Percentiles rank a stretch among this genome's conserved stretches.
Evolutionary conservation across 2,797 vertebrate genomes (phyloP).

Genomic region (Cyprinella venusta): DNA sequence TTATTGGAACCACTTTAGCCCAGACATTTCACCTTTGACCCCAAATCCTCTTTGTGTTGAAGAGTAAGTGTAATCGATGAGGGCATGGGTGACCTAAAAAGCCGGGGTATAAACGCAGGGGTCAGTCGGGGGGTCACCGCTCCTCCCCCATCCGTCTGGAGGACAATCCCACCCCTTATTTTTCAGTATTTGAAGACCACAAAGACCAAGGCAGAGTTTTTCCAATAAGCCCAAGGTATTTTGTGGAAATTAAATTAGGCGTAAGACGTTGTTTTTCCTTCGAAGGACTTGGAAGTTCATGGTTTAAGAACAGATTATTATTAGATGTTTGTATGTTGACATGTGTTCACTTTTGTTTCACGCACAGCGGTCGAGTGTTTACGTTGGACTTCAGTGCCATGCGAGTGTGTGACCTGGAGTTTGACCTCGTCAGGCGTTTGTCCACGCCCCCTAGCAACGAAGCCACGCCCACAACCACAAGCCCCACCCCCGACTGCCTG

Average conservation of each 20-base stretch:
- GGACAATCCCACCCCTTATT: not conserved
- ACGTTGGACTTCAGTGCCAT: constrained; percentile 90
- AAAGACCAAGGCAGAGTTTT: constrained; percentile 3
- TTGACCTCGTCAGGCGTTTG: constrained; percentile 90
- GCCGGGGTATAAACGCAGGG: not conserved
- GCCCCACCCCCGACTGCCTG: constrained; percentile 83
- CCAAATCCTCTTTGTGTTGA: constrained; percentile 44
- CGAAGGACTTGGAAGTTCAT: not conserved
- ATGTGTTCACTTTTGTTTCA: constrained; percentile 36
- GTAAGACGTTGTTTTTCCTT: not conserved
- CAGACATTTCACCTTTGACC: constrained; percentile 53
- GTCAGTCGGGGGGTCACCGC: not conserved
- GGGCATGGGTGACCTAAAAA: constrained; percentile 35
- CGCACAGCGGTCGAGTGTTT: constrained; percentile 87
- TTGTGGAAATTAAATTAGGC: constrained; percentile 24
- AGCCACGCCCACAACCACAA: constrained; percentile 67
- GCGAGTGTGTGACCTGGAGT: constrained; percentile 89
- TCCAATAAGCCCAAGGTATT: constrained; percentile 7
- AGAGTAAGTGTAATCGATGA: constrained; percentile 53
- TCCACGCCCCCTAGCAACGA: constrained; percentile 84
- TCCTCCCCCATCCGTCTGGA: constrained; percentile 5
- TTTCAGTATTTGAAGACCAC: not conserved
- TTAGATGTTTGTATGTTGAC: constrained; percentile 50
- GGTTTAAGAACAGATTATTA: constrained; percentile 2
- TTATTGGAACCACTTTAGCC: constrained; percentile 31